Evolutionary conservation across 2,888 invertebrate species (phyloP).

Genomic region (Fabriciana adippe): DNA sequence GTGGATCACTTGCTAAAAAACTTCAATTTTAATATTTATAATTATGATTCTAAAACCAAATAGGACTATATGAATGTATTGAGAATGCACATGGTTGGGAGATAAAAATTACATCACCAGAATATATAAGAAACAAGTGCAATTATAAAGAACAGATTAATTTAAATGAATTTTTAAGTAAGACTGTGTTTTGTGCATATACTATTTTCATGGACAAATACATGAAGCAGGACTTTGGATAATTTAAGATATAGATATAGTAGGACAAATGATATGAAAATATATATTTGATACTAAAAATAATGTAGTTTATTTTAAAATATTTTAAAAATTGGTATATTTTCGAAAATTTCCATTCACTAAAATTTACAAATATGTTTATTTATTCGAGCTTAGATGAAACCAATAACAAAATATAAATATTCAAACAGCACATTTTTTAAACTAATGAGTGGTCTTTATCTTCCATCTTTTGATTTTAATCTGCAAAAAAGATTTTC

Average conservation of each 20-base stretch:
- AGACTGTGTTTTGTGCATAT: constrained; percentile 27
- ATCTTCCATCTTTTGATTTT: too few relatives aligned
- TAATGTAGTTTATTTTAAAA: constrained; percentile 17
- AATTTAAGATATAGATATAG: constrained; percentile 24
- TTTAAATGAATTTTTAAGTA: constrained; percentile 26
- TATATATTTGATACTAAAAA: constrained; percentile 40
- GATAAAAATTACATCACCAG: not conserved
- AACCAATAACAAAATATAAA: constrained; percentile 2
- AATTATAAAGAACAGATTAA: constrained; percentile 28
- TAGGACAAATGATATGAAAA: constrained; percentile 37
- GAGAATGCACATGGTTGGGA: constrained; percentile 3
- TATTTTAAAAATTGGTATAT: constrained; percentile 30
- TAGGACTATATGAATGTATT: not conserved
- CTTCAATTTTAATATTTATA: constrained; percentile 80
- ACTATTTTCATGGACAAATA: constrained; percentile 22
- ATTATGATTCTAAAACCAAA: not conserved
- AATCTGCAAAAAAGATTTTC: too few relatives aligned
- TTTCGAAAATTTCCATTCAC: constrained; percentile 22
- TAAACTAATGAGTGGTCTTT: too few relatives aligned
- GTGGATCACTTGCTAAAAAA: constrained; percentile 85
- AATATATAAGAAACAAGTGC: constrained; percentile 28
- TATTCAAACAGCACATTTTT: constrained; percentile 4
- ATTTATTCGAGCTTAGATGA: not conserved
- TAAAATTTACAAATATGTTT: constrained; percentile 29
- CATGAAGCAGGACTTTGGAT: constrained; percentile 39